Percentiles rank a stretch among this genome's conserved stretches.
phyloP scores from a whole-genome alignment of 53 echinoderm and acorn worm genomes.

The Glandiceps talaboti region DNA sequence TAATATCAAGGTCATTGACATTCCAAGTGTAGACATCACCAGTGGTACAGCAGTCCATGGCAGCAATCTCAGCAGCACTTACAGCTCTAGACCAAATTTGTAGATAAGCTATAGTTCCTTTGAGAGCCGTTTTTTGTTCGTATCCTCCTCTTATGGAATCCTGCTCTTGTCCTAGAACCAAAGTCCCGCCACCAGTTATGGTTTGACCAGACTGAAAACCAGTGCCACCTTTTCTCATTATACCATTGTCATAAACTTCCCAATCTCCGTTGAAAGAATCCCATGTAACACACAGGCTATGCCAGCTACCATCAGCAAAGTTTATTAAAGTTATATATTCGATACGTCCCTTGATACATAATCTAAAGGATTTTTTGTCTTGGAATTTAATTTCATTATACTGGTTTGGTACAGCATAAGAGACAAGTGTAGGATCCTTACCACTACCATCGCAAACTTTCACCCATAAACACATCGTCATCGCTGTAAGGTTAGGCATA shows the following conservation, averaged over 20 bases:
- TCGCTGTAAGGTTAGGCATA: neutral
- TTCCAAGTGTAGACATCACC: neutral
- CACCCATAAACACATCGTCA: neutral
- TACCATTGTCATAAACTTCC: neutral
- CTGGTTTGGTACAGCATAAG: neutral
- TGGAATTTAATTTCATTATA: neutral
- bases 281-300: neutral
- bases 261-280: neutral
- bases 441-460: neutral
- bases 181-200: neutral
- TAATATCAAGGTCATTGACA: neutral
- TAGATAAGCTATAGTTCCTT: neutral
- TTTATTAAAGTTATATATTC: too few relatives aligned
- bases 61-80: neutral
- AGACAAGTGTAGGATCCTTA: neutral
- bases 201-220: neutral
- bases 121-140: neutral
- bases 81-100: neutral
- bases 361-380: neutral
- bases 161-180: neutral
- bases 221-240: neutral
- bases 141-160: neutral
- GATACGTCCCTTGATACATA: neutral
- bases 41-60: neutral
- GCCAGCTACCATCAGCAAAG: neutral